These are phyloP conservation scores for Yoshiicerus persimilis DNA, from an alignment of 1,140 invertebrate species.

Conservation along the genomic window DNA sequence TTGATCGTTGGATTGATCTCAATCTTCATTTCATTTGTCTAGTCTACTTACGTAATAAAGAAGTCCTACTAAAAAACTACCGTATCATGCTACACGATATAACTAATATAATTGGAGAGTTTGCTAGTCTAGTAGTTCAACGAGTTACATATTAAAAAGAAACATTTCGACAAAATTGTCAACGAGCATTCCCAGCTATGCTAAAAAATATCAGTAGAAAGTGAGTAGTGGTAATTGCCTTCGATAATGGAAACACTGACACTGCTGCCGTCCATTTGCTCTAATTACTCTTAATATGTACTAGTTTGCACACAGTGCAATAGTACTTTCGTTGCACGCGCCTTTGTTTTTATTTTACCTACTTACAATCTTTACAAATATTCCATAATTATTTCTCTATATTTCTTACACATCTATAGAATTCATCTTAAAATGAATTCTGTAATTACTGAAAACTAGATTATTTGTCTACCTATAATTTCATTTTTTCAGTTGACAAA, in stretches of 20 bases:
- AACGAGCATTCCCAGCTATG: neutral
- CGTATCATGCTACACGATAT: neutral
- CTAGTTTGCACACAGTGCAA: neutral
- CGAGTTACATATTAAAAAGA: neutral
- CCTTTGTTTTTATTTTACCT: neutral
- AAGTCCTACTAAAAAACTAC: neutral
- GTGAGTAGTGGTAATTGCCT: neutral
- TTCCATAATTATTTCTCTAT: neutral
- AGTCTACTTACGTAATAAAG: neutral
- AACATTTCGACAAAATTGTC: neutral
- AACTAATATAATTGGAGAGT: neutral
- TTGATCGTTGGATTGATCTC: neutral
- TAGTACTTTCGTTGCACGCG: neutral
- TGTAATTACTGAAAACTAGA: too few species aligned
- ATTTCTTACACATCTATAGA: neutral
- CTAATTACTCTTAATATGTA: neutral
- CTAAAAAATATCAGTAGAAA: neutral
- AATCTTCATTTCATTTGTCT: neutral
- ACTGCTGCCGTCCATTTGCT: neutral
- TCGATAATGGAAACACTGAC: neutral
- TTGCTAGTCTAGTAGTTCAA: neutral
- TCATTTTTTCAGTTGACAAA: too few species aligned
- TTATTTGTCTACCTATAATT: too few species aligned
- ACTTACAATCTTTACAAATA: neutral
- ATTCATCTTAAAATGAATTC: neutral